These are phyloP conservation scores for Eremophila alpestris DNA, from an alignment of 2,797 vertebrate genomes.

Conservation along the genomic window DNA sequence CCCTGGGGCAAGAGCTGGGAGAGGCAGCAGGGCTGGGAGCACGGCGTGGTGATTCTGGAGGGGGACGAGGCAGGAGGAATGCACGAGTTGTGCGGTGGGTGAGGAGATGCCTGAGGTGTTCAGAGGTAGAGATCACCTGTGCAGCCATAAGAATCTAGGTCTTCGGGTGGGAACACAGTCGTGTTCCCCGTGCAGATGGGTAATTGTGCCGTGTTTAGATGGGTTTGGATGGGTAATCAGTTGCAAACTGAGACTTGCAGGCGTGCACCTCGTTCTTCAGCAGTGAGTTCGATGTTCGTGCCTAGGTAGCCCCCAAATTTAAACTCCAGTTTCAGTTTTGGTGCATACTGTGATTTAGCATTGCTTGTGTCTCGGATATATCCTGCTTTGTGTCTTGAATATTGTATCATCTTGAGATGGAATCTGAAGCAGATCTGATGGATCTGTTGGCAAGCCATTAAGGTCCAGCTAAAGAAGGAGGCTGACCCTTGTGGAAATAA, in stretches of 20 bases:
- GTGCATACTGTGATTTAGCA: accelerated
- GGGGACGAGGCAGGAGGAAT: accelerated
- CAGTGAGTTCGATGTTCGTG: not conserved
- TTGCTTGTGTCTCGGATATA: not conserved
- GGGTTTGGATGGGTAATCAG: not conserved
- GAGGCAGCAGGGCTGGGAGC: not conserved
- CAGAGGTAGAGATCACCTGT: not conserved
- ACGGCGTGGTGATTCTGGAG: accelerated
- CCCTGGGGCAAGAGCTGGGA: not conserved
- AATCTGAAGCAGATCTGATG: not conserved
- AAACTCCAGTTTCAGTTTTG: not conserved
- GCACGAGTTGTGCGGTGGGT: accelerated
- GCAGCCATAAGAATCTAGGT: not conserved
- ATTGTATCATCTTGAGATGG: not conserved
- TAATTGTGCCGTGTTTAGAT: not conserved
- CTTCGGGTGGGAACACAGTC: not conserved
- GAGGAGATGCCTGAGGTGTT: not conserved
- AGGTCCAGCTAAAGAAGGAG: not conserved
- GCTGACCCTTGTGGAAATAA: not conserved
- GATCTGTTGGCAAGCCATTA: not conserved
- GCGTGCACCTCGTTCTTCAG: not conserved
- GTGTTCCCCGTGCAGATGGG: not conserved
- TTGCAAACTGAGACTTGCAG: not conserved
- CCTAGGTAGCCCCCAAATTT: not conserved
- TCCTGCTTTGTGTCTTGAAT: not conserved